A percentile compares a stretch with the other conserved stretches of the same genome.
Conservation (phyloP, 2,113 vertebrate species). For the Orycteropus afer region DNA sequence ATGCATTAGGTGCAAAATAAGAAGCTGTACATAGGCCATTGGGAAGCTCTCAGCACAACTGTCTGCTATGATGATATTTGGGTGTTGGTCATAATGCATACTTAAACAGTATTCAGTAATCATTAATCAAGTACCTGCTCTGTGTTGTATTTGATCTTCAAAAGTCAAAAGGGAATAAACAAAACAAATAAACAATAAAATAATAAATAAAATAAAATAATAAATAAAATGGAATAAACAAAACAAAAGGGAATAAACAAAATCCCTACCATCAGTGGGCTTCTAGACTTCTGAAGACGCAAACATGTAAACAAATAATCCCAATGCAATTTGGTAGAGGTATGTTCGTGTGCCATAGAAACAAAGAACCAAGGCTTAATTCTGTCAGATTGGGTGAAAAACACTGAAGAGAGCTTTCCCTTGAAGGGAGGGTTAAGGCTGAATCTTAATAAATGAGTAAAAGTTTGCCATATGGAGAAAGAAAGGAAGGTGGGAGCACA, state of each 20-base stretch:
- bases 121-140: constrained; percentile 8
- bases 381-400: background rate
- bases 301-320: constrained; percentile 7
- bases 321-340: background rate
- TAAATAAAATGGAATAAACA: too few species aligned
- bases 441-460: constrained; percentile 27
- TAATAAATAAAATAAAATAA: too few species aligned
- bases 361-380: background rate
- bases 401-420: background rate
- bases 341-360: constrained; percentile 28
- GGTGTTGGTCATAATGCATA: constrained; percentile 1
- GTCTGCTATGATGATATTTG: background rate
- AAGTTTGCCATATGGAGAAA: background rate
- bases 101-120: constrained; percentile 43
- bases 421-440: background rate
- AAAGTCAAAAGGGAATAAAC: too few species aligned
- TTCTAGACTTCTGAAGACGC: background rate
- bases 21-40: background rate
- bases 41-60: background rate
- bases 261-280: background rate
- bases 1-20: background rate
- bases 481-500: background rate
- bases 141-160: too few species aligned
- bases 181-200: too few species aligned
- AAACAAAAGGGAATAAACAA: constrained; percentile 11